These are phyloP conservation scores for Tuberolachnus salignus DNA, from an alignment of 2,888 invertebrate genomes.

Conservation along the genomic window DNA sequence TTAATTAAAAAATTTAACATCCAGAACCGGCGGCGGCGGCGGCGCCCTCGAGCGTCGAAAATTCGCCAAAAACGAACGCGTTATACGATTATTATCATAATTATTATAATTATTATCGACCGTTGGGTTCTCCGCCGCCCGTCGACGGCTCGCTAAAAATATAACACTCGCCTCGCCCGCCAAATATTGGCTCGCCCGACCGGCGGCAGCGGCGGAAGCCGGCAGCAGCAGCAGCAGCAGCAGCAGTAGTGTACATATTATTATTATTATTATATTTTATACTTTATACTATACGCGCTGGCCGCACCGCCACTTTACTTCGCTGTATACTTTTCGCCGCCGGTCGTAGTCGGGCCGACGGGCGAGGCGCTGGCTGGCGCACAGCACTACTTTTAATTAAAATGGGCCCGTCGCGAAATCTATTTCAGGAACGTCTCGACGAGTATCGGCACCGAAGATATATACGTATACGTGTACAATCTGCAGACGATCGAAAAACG, in stretches of 20 bases:
- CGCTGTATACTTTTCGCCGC: too few species aligned
- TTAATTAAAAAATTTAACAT: constrained; percentile 56
- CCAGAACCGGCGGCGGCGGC: constrained; percentile 37
- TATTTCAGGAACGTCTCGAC: constrained; percentile 29
- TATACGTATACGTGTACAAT: too few species aligned
- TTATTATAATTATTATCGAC: constrained; percentile 56
- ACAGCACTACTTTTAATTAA: constrained; percentile 56
- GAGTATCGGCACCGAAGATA: too few species aligned
- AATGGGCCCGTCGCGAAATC: neutral
- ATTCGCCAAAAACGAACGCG: constrained; percentile 55
- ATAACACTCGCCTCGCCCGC: neutral
- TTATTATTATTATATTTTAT: too few species aligned
- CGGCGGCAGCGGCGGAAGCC: neutral
- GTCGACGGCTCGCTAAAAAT: neutral
- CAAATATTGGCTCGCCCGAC: constrained; percentile 45
- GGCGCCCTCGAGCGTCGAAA: constrained; percentile 55
- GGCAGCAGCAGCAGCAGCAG: neutral
- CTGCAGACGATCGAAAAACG: too few species aligned
- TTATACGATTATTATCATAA: constrained; percentile 54
- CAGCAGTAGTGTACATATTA: too few species aligned
- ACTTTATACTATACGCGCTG: too few species aligned
- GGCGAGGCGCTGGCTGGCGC: neutral
- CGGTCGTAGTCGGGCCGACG: neutral
- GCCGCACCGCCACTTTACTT: too few species aligned
- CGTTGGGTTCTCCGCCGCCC: neutral